Conservation (phyloP, 2,113 vertebrate genomes). For the Pelecanus crispus region DNA sequence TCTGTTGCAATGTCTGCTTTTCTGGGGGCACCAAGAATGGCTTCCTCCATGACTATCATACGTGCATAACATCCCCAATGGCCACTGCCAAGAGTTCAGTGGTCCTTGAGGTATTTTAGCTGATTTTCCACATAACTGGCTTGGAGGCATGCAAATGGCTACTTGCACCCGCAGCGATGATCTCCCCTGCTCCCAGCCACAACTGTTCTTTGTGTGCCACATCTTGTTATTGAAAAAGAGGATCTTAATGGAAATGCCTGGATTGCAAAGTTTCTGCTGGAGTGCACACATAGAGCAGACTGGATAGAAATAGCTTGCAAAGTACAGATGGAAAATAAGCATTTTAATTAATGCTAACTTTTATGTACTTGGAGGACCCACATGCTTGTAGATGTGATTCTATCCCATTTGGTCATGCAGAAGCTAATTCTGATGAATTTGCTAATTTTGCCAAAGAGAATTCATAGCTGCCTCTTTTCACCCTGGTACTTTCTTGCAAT, state of each 20-base stretch:
- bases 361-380: slow-evolving; percentile 1
- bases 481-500: slow-evolving; percentile 26
- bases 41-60: neutral
- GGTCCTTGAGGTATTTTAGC: neutral
- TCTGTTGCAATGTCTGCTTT: neutral
- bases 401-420: slow-evolving; percentile 16
- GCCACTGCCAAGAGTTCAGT: neutral
- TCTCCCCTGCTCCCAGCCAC: neutral
- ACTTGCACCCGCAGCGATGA: neutral
- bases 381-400: neutral
- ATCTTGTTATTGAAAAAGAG: neutral
- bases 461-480: slow-evolving; percentile 30
- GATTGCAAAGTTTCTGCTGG: neutral
- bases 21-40: neutral
- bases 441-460: slow-evolving; percentile 46
- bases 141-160: neutral
- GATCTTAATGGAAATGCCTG: neutral
- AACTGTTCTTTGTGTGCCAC: neutral
- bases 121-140: neutral
- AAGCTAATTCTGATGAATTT: slow-evolving; percentile 44
- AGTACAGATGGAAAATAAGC: slow-evolving; percentile 47
- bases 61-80: neutral
- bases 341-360: slow-evolving; percentile 65
- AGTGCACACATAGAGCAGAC: neutral
- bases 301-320: neutral